A percentile compares a stretch with the other conserved stretches of the same genome.
These are phyloP conservation scores for Harmothoe impar DNA, from an alignment of 2,888 invertebrate genomes.

Conservation along the genomic window DNA sequence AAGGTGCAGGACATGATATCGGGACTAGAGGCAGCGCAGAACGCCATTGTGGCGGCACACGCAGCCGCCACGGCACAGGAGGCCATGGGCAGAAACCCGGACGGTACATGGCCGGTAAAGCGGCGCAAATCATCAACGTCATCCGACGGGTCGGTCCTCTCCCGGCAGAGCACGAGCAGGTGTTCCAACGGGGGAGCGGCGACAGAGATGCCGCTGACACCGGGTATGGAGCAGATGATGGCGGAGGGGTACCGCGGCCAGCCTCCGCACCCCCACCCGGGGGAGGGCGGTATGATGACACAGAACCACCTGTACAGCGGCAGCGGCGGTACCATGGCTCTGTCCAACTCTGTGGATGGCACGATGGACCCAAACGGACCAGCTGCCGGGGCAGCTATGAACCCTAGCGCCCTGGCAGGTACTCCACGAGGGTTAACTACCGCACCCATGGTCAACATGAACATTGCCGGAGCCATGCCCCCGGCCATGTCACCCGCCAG, in stretches of 20 bases:
- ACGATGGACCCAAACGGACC: constrained; percentile 60
- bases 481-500: background rate
- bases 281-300: background rate
- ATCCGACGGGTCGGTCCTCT: background rate
- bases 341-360: constrained; percentile 40
- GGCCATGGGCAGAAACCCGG: constrained; percentile 39
- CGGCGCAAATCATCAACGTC: constrained; percentile 53
- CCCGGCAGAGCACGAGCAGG: background rate
- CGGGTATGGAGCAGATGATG: constrained; percentile 28
- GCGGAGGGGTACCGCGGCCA: background rate
- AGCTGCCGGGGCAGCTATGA: constrained; percentile 45
- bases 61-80: constrained; percentile 58
- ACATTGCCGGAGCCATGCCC: constrained; percentile 25
- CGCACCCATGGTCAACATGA: constrained; percentile 22
- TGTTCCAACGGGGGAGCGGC: constrained; percentile 49
- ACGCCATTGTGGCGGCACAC: constrained; percentile 70
- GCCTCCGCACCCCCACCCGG: background rate
- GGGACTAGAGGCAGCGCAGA: constrained; percentile 69
- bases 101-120: constrained; percentile 49
- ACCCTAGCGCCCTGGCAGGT: constrained; percentile 55
- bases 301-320: background rate
- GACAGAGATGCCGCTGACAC: background rate
- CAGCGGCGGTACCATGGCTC: constrained; percentile 33
- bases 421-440: constrained; percentile 30
- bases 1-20: constrained; percentile 73